These are phyloP conservation scores for Centrocercus urophasianus DNA, from an alignment of 2,113 vertebrate species.

Conservation along the genomic window DNA sequence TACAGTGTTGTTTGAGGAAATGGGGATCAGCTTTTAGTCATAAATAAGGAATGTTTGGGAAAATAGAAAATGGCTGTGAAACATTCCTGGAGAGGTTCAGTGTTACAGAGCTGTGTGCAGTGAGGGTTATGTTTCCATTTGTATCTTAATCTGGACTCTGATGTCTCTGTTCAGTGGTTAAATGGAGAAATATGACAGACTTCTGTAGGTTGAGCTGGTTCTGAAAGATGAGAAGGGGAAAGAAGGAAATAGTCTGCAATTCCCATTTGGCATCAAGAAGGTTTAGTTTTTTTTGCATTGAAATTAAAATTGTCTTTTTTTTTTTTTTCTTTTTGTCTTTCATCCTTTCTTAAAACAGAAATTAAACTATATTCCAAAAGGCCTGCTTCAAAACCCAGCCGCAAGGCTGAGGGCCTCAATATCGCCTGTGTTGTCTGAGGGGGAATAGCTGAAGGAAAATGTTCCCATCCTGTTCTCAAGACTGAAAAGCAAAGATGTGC, in stretches of 20 bases:
- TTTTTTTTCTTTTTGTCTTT: background rate
- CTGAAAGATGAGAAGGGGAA: background rate
- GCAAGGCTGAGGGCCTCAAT: background rate
- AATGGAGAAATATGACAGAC: background rate
- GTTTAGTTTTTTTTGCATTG: background rate
- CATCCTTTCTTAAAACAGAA: background rate
- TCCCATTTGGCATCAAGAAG: background rate
- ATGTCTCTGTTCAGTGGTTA: background rate
- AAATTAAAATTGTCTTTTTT: background rate
- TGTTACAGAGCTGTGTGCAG: background rate
- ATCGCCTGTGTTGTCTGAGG: background rate
- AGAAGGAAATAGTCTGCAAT: background rate
- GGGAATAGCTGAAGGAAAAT: background rate
- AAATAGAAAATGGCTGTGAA: fast-evolving
- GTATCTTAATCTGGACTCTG: background rate
- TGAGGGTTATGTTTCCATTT: background rate
- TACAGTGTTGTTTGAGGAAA: background rate
- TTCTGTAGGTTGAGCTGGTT: background rate
- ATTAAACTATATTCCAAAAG: background rate
- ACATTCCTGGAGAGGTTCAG: background rate
- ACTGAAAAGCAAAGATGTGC: background rate
- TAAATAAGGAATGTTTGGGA: background rate
- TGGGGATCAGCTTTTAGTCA: background rate
- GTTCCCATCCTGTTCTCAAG: background rate
- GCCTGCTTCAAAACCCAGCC: background rate